Percentiles rank a stretch among this genome's conserved stretches.
Evolutionary conservation across 2,888 invertebrate species (phyloP).

Genomic region (Galerucella pusilla): DNA sequence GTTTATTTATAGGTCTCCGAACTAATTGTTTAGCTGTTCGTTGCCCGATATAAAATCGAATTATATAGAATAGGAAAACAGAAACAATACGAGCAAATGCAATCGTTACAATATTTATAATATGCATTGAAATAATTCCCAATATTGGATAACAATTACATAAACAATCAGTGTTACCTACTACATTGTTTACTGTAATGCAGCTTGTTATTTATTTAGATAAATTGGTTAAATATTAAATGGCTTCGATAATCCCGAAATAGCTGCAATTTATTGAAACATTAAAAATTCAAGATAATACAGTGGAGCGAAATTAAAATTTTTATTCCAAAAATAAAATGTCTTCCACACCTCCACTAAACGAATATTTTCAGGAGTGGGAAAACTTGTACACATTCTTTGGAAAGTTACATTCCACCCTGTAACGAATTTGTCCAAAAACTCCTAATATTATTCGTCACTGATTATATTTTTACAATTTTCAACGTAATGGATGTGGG

Average conservation of each 20-base stretch:
- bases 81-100: not conserved
- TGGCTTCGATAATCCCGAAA: not conserved
- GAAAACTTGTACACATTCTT: no score
- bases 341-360: no score
- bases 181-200: conserved; percentile 14
- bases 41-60: not conserved
- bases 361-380: no score
- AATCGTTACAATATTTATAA: conserved; percentile 8
- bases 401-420: no score
- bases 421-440: no score
- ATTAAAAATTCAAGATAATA: not conserved
- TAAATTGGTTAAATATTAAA: conserved; percentile 9
- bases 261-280: not conserved
- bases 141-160: conserved; percentile 18
- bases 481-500: no score
- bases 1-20: not conserved
- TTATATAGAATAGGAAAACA: not conserved
- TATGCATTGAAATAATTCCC: conserved; percentile 10
- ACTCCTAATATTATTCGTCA: no score
- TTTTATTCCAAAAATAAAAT: no score
- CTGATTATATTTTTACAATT: no score
- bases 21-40: not conserved
- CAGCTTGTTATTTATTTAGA: conserved; percentile 12
- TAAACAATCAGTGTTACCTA: conserved; percentile 8
- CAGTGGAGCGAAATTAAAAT: not conserved